Evolutionary conservation across 2,113 vertebrate species (phyloP).

Genomic region (Melanotaenia duboulayi): DNA sequence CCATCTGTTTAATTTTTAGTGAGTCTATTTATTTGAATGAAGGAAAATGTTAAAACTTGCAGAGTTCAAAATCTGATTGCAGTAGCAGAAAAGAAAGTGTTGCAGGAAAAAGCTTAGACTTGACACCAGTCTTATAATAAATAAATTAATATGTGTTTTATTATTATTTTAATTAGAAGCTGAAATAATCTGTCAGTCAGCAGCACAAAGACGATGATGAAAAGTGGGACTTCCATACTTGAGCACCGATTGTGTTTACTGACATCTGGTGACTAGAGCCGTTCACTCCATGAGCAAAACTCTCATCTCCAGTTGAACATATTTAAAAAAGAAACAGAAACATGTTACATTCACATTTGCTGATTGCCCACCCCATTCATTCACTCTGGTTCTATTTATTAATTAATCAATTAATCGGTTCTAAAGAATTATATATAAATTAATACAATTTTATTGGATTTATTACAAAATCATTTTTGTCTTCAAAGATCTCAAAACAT

Average conservation of each 20-base stretch:
- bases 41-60: not conserved
- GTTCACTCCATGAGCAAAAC: not conserved
- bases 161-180: not conserved
- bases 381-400: not conserved
- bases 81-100: not conserved
- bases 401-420: not conserved
- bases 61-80: not conserved
- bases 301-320: not conserved
- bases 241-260: not conserved
- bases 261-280: slow-evolving; percentile 23
- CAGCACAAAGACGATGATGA: not conserved
- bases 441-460: not conserved
- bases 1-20: not conserved
- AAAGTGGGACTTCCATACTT: too few relatives aligned
- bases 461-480: not conserved
- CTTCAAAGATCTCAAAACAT: not conserved
- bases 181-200: not conserved
- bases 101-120: not conserved
- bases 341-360: too few relatives aligned
- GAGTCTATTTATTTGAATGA: not conserved
- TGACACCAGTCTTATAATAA: not conserved
- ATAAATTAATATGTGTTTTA: not conserved
- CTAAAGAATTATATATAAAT: not conserved
- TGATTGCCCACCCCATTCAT: not conserved
- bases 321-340: not conserved